Base-by-base conservation (phyloP, 2,113 vertebrate species). In the Tetrax tetrax region DNA sequence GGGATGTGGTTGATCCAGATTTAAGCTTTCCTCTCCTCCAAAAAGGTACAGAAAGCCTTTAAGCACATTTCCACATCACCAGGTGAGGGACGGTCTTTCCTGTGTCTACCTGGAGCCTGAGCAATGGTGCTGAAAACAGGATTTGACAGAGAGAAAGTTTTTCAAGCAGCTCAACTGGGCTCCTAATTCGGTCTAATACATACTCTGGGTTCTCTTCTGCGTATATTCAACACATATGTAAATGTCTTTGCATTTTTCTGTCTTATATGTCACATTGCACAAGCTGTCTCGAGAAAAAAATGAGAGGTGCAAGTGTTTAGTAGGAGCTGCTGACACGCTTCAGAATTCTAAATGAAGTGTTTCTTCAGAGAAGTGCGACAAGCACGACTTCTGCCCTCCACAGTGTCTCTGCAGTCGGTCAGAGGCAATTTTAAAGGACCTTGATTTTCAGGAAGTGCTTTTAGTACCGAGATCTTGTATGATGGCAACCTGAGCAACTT, bases 261-360 rank as follows among this genome's bases (percentile, higher is more conserved):
- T 79, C 78, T 94, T 96, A 79, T 16, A 87, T 95, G 93, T 96
- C 87, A 93, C 87, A 82, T 57, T 83, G 66, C 66, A 83, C 93
- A 96, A 94, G 90, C 94, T 97, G 94, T 94, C 89, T 97, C 1
- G 9, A 79, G 89, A 95, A 95, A 96, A 93, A 91, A 69, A 60
- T 0, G 47, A 75, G 95, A 93, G 89, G 81, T 85, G 70, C 69
- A 95, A 96, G 91, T 78, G 83, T 89, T 95, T 87, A 94, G 91
- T 37, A 95, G 95, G 91, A 97, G 94, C 93, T 97, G 96, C 93
- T 96, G 96, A 96, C 96, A 94, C 0, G 1, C 50, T 94, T 96
- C 93, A 94, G 66, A 94, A 96, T 96, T 93, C 91, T 83, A 96
- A 85, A 93, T 84, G 87, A 93, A 95, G 91, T 76, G 77, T 96